phyloP scores from a whole-genome alignment of 1,140 invertebrate genomes.

The Drosophila suzukii region DNA sequence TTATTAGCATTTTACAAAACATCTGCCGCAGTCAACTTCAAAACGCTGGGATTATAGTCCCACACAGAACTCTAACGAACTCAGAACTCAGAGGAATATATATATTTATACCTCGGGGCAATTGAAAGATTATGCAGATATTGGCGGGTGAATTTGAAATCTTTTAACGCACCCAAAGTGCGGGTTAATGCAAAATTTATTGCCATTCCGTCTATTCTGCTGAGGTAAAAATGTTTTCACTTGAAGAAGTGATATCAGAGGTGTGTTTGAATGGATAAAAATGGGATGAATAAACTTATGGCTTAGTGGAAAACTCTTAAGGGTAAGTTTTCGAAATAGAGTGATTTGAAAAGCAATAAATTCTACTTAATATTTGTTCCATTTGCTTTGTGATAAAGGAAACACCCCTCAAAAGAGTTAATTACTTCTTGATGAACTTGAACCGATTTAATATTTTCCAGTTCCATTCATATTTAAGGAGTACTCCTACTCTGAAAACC shows the following conservation, averaged over 20 bases:
- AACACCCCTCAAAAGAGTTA: not conserved
- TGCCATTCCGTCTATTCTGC: not conserved
- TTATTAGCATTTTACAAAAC: conserved; percentile 55
- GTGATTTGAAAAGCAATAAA: too few relatives aligned
- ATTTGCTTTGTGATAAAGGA: too few relatives aligned
- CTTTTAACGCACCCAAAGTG: conserved; percentile 26
- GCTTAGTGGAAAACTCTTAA: too few relatives aligned
- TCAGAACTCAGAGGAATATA: not conserved
- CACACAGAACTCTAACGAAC: conserved; percentile 13
- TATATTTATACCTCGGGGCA: conserved; percentile 1
- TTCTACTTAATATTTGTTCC: too few relatives aligned
- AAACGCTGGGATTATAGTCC: conserved; percentile 17
- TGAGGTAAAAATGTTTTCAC: not conserved
- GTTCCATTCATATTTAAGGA: conserved; percentile 28
- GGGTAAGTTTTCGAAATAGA: too few relatives aligned
- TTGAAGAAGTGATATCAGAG: too few relatives aligned
- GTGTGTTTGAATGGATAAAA: not conserved
- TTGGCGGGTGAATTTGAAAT: conserved; percentile 7
- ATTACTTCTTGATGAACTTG: not conserved
- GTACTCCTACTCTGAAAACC: not conserved
- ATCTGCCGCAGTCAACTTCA: conserved; percentile 51
- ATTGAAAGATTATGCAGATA: conserved; percentile 48
- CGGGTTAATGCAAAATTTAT: conserved; percentile 41
- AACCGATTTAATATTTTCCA: conserved; percentile 6
- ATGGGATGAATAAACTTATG: not conserved